A percentile compares a stretch with the other conserved stretches of the same genome.
phyloP scores from a whole-genome alignment of 2,113 vertebrate genomes.

The Phylloscopus trochiloides region DNA sequence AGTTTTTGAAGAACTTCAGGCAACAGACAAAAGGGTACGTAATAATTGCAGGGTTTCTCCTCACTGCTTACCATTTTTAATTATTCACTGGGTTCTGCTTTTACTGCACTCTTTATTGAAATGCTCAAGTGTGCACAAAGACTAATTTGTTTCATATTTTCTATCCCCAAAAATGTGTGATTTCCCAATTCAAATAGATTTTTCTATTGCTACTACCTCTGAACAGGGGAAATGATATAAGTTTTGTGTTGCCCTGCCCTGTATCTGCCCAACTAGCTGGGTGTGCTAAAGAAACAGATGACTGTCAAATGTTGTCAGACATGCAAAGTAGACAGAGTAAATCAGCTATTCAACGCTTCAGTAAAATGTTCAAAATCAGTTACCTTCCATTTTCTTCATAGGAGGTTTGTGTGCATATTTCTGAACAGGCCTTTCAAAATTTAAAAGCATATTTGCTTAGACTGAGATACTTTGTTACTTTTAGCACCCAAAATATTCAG shows the following conservation, averaged over 20 bases:
- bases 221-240: not conserved
- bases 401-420: not conserved
- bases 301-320: not conserved
- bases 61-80: not conserved
- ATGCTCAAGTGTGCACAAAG: not conserved
- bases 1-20: conserved; percentile 95
- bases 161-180: not conserved
- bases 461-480: not conserved
- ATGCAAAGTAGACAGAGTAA: not conserved
- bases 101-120: not conserved
- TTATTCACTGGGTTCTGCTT: not conserved
- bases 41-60: not conserved
- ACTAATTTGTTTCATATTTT: not conserved
- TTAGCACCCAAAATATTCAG: not conserved
- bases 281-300: not conserved
- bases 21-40: conserved; percentile 89
- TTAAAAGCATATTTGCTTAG: not conserved
- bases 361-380: not conserved
- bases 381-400: not conserved
- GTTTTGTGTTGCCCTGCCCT: not conserved
- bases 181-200: not conserved
- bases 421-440: not conserved
- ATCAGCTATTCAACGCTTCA: not conserved
- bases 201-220: not conserved
- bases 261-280: not conserved